Evolutionary conservation across 2,888 invertebrate species (phyloP).

Genomic region (Hipparchia semele): DNA sequence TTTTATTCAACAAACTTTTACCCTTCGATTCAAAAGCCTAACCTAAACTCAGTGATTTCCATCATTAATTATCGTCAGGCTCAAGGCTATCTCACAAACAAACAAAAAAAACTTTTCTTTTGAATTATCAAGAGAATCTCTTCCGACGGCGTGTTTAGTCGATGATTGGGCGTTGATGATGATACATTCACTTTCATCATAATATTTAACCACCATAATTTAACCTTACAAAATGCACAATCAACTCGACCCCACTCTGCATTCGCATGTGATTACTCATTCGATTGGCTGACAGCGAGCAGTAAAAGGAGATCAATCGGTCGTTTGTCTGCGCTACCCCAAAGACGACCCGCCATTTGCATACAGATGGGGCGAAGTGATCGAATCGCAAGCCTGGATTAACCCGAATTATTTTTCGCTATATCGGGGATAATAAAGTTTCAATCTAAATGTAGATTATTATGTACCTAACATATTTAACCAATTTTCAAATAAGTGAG

Average conservation of each 20-base stretch:
- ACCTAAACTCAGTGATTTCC: no score
- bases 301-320: constrained; percentile 6
- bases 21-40: no score
- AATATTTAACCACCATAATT: no score
- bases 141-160: no score
- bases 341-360: constrained; percentile 29
- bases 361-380: constrained; percentile 26
- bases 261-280: background rate
- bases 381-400: constrained; percentile 25
- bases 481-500: background rate
- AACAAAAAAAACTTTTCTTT: no score
- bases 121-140: no score
- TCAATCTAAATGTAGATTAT: constrained; percentile 14
- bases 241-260: background rate
- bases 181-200: no score
- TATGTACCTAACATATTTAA: background rate
- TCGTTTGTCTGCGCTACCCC: constrained; percentile 19
- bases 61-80: no score
- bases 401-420: constrained; percentile 28
- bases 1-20: no score
- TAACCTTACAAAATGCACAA: background rate
- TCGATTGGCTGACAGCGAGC: background rate
- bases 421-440: constrained; percentile 14
- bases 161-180: no score
- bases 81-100: no score